These are phyloP conservation scores for Parasteatoda lunata DNA, from an alignment of 2,888 invertebrate species.

Conservation along the genomic window DNA sequence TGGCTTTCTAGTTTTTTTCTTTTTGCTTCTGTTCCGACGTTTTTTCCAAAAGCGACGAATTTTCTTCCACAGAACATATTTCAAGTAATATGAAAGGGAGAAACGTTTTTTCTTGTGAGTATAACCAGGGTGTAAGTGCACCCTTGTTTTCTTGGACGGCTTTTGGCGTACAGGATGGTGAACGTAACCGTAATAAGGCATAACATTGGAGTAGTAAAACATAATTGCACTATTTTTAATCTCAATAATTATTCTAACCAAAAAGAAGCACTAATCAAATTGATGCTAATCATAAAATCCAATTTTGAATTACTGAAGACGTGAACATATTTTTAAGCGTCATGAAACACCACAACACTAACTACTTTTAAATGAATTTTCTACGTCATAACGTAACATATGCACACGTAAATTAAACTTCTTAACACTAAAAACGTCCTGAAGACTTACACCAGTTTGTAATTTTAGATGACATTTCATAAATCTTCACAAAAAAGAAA, in stretches of 20 bases:
- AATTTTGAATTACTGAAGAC: too few relatives aligned
- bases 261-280: not conserved
- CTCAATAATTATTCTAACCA: not conserved
- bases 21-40: not conserved
- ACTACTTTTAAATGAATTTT: too few relatives aligned
- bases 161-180: conserved; percentile 10
- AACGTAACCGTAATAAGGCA: conserved; percentile 26
- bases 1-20: not conserved
- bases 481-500: too few relatives aligned
- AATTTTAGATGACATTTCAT: too few relatives aligned
- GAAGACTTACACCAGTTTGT: too few relatives aligned
- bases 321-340: too few relatives aligned
- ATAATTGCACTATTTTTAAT: not conserved
- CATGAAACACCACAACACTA: too few relatives aligned
- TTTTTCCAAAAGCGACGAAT: conserved; percentile 55
- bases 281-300: not conserved
- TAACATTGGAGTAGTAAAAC: conserved; percentile 38
- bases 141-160: conserved; percentile 23
- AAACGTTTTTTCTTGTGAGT: conserved; percentile 51
- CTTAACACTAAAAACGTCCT: too few relatives aligned
- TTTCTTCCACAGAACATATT: conserved; percentile 57
- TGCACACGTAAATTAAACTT: too few relatives aligned
- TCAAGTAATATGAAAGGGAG: conserved; percentile 51
- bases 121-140: not conserved
- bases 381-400: too few relatives aligned